A percentile compares a stretch with the other conserved stretches of the same genome.
Evolutionary conservation across 2,797 vertebrate species (phyloP).

Genomic region (Fratercula arctica): DNA sequence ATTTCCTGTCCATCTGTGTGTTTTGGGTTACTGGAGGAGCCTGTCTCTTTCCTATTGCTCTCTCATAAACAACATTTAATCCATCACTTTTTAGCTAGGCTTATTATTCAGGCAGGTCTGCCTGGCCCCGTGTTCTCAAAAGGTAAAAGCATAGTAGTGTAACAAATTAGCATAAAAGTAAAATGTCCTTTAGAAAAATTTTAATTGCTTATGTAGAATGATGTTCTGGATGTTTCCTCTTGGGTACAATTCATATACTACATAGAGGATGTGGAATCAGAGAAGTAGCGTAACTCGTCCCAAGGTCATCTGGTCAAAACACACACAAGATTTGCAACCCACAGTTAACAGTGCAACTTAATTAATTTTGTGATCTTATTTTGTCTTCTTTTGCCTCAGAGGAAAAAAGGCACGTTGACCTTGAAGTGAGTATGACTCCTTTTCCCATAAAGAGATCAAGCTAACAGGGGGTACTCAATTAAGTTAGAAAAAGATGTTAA

Average conservation of each 20-base stretch:
- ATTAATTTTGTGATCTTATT: neutral
- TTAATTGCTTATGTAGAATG: neutral
- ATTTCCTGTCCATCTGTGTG: neutral
- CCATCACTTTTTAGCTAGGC: neutral
- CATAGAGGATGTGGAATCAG: accelerated
- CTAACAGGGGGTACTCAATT: neutral
- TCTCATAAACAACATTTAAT: neutral
- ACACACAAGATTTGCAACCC: neutral
- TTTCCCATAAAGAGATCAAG: neutral
- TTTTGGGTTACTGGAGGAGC: neutral
- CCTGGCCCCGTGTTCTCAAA: neutral
- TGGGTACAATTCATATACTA: neutral
- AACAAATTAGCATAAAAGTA: neutral
- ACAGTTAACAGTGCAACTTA: neutral
- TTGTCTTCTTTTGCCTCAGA: neutral
- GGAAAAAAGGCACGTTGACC: accelerated
- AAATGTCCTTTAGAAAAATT: neutral
- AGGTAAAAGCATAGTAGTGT: neutral
- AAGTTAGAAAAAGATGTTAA: neutral
- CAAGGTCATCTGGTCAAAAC: neutral
- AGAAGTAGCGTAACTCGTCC: neutral
- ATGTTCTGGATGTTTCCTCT: neutral
- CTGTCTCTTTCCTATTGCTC: neutral
- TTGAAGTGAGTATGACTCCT: neutral
- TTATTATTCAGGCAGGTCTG: neutral